Base-by-base conservation (phyloP, 2,113 vertebrate species). In the Perca schrenkii region DNA sequence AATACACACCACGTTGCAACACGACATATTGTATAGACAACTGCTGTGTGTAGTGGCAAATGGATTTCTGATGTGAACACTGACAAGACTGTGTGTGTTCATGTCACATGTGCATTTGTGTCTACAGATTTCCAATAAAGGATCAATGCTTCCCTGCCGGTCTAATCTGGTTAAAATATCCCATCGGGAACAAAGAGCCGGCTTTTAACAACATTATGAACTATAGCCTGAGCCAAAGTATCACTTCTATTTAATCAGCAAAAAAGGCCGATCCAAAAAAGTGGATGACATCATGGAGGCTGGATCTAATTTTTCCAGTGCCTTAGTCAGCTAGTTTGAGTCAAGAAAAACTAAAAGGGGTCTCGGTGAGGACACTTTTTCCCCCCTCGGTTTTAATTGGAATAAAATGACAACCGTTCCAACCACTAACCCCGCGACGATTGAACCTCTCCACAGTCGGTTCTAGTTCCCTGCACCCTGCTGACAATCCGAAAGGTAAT, bases 171-270 rank as follows among this genome's bases (percentile, higher is more conserved):
- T 79, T 77, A 88, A 80, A 60, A 82, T 47, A 63, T 77, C 68
- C 73, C 71, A 43, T 64, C 15, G 47, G 65, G 56, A 81, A 67
- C 70, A 77, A 69, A 71, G 65, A 64, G 58, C 36, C 49, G 65
- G 60, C 67, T 83, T 88, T 86, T 79, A 88, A 68, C 76, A 88
- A 71, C 52, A 84, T 86, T 90, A 86, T 80, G n/a, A 80, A 73
- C 53, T 54, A 14, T 19, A 77, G 52, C 75, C 65, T 60, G 68
- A 70, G 77, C 85, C 88, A 89, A 86, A 77, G 81, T 56, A 84
- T 83, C 73, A 70, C 40, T 75, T 22, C 78, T 63, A 28, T 76
- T 60, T 69, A 83, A 85, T 88, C 70, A 76, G 71, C 49, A 76
- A 15, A 47, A 31, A 74, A 54, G 74, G 71, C 61, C 6, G 46